A percentile compares a stretch with the other conserved stretches of the same genome.
These are phyloP conservation scores for Heliothis subflexa DNA, from an alignment of 1,140 invertebrate species.

Conservation along the genomic window DNA sequence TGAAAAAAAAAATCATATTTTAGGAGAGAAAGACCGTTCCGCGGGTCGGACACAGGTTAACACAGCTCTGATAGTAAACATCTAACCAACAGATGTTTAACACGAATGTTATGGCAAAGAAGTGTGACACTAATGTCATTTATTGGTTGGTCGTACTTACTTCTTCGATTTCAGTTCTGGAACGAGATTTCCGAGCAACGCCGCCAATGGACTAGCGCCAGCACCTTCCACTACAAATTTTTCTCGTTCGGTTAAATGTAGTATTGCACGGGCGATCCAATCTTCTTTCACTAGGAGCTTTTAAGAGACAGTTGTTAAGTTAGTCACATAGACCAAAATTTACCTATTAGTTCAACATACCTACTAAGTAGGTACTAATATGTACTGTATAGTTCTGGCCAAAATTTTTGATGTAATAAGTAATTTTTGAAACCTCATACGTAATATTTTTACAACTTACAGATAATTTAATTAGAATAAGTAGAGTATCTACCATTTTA, in stretches of 20 bases:
- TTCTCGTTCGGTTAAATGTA: conserved; percentile 90
- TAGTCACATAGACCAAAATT: no score
- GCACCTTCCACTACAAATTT: conserved; percentile 91
- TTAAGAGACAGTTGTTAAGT: conserved; percentile 12
- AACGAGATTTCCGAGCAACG: conserved; percentile 88
- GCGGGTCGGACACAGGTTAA: no score
- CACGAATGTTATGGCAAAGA: no score
- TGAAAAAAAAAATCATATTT: background rate
- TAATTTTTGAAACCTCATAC: no score
- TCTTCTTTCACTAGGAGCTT: conserved; percentile 87
- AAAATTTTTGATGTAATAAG: no score
- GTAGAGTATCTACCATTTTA: conserved; percentile 86
- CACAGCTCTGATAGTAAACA: no score
- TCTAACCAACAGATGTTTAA: no score
- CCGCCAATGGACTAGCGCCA: conserved; percentile 90
- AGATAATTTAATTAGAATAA: background rate
- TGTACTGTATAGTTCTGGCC: no score
- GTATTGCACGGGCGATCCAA: conserved; percentile 89
- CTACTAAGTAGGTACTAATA: no score
- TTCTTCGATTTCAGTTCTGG: conserved; percentile 90
- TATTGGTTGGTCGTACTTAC: conserved; percentile 72
- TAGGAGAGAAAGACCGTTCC: background rate
- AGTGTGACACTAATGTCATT: no score
- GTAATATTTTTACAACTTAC: no score
- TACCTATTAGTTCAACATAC: no score